phyloP scores from a whole-genome alignment of 2,888 invertebrate species.

The Ormyrus labotus region DNA sequence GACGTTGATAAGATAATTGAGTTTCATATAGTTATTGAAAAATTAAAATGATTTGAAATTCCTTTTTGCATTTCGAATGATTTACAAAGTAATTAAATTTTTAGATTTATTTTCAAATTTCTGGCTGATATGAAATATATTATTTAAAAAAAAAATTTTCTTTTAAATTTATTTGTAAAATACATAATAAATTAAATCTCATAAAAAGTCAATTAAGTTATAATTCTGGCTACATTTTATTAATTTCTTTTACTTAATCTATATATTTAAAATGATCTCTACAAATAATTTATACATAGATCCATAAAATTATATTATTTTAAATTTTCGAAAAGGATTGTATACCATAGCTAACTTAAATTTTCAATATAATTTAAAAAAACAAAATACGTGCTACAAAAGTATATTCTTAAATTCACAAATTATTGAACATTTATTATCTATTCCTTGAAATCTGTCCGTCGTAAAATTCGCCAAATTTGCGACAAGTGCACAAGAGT shows the following conservation, averaged over 20 bases:
- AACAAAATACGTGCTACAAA: neutral
- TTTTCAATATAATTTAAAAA: too few relatives aligned
- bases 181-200: neutral
- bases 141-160: neutral
- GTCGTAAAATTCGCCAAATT: too few relatives aligned
- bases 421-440: too few relatives aligned
- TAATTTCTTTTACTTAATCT: too few relatives aligned
- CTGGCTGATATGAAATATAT: neutral
- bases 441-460: too few relatives aligned
- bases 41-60: slow-evolving; percentile 9
- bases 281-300: too few relatives aligned
- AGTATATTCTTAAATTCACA: neutral
- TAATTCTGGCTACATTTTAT: too few relatives aligned
- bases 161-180: neutral
- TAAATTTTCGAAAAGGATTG: neutral
- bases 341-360: too few relatives aligned
- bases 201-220: neutral
- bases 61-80: neutral
- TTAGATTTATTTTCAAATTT: too few relatives aligned
- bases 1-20: neutral
- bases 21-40: neutral
- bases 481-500: too few relatives aligned
- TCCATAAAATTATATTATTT: neutral
- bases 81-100: neutral
- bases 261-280: too few relatives aligned